Base-by-base conservation (phyloP, 2,888 invertebrate genomes). In the Reticulitermes lucifugus region DNA sequence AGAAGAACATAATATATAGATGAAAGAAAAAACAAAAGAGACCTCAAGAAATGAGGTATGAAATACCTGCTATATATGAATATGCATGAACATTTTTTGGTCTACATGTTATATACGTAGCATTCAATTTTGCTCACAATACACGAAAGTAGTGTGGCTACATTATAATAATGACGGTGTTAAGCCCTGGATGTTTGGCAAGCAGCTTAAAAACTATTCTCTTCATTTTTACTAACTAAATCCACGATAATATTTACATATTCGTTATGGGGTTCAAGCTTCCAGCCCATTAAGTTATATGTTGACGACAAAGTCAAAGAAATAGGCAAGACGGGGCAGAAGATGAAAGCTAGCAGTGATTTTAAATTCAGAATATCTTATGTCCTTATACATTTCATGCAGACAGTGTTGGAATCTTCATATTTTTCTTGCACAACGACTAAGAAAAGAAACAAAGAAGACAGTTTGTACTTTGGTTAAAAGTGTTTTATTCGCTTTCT, bases 331-430 rank as follows among this genome's bases (percentile, higher is more conserved):
- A n/a, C 1, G 14, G n/a, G 25, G 14, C 6, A 10, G 25, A 65
- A 65, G 65, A 65, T n/a, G 25, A 65, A 12, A 2, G 25, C 6
- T 65, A 25, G 9, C 5, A 65, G 10, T n/a, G n/a, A 65, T 65
- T 65, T 65, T 7, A 65, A 65, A 65, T 65, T 65, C 65, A n/a
- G 65, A 65, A 65, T 65, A 65, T n/a, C n/a, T 65, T 65, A 65
- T 65, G 25, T 2, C 1, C 65, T 9, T 65, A 65, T n/a, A n/a
- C 6, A 10, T 65, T 25, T 65, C n/a, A n/a, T 65, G 6, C 25
- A 10, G 12, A n/a, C n/a, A 65, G 12, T 25, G 65, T 65, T 65
- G 14, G 12, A 12, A 46, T 0, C 46, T 14, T n/a, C 6, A 65
- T 25, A 55, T 65, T 65, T 65, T 65, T 65, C n/a, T 25, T 25